Conservation (phyloP, 2,113 vertebrate genomes). For the Gopherus evgoodei region DNA sequence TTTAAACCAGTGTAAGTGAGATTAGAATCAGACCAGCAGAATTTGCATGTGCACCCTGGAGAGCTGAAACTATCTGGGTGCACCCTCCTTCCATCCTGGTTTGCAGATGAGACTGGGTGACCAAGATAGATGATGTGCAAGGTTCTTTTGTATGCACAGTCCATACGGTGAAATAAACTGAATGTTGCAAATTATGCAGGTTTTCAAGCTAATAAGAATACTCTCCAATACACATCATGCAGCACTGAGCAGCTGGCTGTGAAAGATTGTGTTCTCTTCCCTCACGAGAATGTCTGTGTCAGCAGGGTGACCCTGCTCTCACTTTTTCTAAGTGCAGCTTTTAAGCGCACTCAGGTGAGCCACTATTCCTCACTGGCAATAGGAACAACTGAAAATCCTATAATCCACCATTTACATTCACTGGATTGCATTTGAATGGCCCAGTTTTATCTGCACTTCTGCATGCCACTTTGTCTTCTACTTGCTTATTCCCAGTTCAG, state of each 20-base stretch:
- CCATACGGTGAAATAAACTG: not conserved
- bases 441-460: not conserved
- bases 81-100: not conserved
- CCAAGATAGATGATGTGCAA: not conserved
- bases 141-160: not conserved
- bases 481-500: not conserved
- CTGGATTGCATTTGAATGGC: slow-evolving; percentile 5
- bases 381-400: slow-evolving; percentile 27
- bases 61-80: not conserved
- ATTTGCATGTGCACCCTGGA: not conserved
- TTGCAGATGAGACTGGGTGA: not conserved
- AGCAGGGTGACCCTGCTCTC: not conserved
- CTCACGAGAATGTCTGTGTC: not conserved
- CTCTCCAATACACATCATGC: not conserved
- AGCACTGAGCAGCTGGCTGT: not conserved
- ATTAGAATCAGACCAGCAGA: not conserved
- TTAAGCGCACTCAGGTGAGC: not conserved
- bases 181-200: not conserved
- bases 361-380: not conserved
- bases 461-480: not conserved
- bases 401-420: slow-evolving; percentile 21
- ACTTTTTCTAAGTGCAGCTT: not conserved
- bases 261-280: not conserved
- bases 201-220: not conserved
- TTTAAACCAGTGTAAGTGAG: slow-evolving; percentile 15